Evolutionary conservation across 2,797 vertebrate species (phyloP), one percentile per base, ranked within the genome.

Genomic region (Phoxinus dragarum): DNA sequence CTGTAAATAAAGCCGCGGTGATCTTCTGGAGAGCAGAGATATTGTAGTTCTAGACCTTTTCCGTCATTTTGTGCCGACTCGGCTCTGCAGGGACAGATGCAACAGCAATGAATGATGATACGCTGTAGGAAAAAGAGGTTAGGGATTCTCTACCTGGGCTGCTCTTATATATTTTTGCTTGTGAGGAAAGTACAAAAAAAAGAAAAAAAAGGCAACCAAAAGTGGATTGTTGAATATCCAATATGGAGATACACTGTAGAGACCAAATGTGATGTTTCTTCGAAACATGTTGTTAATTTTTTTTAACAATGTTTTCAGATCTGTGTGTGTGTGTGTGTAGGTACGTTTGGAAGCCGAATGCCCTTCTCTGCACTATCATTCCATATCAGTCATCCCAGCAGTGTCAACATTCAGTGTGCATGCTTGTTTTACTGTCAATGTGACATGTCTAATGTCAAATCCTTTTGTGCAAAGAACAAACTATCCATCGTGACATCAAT

Each of bases 341-440:
- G 89, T 87, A 84, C 84, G 66, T 92, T 90, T 88, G 87, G 86
- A 94, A 92, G 89, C 84, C 86, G 89, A 90, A 93, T 93, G 94
- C 92, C 93, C 93, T 94, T 93, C 88, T 92, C 93, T 95, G 93
- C 94, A 94, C 93, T 94, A 92, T 91, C 90, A 89, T 89, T 88
- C 74, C 38, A 76, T 89, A 86, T 91, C 71, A 77, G 82, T 73
- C 88, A 61, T 87, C 81, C 80, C 77, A 64, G 78, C 54, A 31
- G 34, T 74, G 79, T 81, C 74, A 52, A 77, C 89, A 86, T 84
- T 73, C 27, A 84, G 76, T 84, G 61, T 82, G 75, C 88, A 81
- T 71, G 79, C 74, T 87, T 40, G 49, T 84, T 77, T 77, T 80
- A 38, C 40, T 88, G 74, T 89, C 84, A 34, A 12, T 64, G 40